Evolutionary conservation across 2,797 vertebrate genomes (phyloP), one percentile per base, ranked within the genome.

Genomic region (Cheirogaleus major): DNA sequence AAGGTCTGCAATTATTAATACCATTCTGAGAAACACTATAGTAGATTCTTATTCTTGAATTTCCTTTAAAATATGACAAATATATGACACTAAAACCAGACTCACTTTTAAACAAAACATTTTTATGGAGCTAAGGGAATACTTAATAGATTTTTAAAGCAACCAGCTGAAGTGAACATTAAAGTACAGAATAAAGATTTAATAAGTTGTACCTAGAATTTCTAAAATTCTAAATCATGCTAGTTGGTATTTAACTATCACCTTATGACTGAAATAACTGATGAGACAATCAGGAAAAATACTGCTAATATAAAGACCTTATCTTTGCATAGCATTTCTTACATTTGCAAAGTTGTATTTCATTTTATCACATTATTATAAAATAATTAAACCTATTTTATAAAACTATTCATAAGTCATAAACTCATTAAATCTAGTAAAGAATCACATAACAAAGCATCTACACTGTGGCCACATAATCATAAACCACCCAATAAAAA

Each of bases 41-140:
- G 69, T 48, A 87, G 27, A 59, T 17, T 23, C 4, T 92, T 79
- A 73, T 65, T 84, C 38, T 79, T 94, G 38, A 89, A 65, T 92
- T 70, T 82, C 43, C 63, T 94, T 94, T 10, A 94, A 89, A 92
- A 92, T 73, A 89, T 52, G 69, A 88, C 50, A 72, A 80, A 38
- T 15, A 45, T 23, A 32, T 73, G 59, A 65, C n/a, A 73, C 61
- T 72, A 92, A 94, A 92, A 72, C 20, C 5, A 78, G 63, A 73
- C 41, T 23, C 12, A 76, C 38, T 83, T 91, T 82, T 38, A 70
- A 84, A 85, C 35, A 75, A 69, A 85, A 17, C 12, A 11, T 57
- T 65, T 79, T 83, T 72, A 91, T 78, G 43, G 32, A 41, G 22
- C 15, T 63, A 78, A 81, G 17, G 27, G 27, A 78, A 91, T 38